Percentiles rank a stretch among this genome's conserved stretches.
phyloP scores from a whole-genome alignment of 2,888 invertebrate species.

The Cactoblastis cactorum region DNA sequence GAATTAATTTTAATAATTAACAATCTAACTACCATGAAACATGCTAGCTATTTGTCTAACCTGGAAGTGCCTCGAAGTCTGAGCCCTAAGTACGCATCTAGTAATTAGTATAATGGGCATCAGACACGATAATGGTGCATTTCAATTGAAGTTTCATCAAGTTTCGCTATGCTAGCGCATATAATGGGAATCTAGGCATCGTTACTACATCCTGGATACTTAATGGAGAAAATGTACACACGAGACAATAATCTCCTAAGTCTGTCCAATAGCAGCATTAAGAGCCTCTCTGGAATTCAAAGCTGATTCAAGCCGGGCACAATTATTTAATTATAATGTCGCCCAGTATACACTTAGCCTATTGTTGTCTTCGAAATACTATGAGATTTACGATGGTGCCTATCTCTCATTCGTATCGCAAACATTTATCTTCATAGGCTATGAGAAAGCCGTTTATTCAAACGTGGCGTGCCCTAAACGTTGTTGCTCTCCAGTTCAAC shows the following conservation, averaged over 20 bases:
- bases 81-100: slow-evolving; percentile 3
- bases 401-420: slow-evolving; percentile 40
- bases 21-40: background rate
- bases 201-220: slow-evolving; percentile 12
- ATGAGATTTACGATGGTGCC: slow-evolving; percentile 49
- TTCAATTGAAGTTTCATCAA: slow-evolving; percentile 11
- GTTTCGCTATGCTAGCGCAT: slow-evolving; percentile 6
- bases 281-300: background rate
- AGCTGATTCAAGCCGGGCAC: slow-evolving; percentile 6
- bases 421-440: slow-evolving; percentile 17
- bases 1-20: background rate
- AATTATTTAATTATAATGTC: slow-evolving; percentile 19
- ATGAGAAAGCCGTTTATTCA: slow-evolving; percentile 16
- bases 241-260: slow-evolving; percentile 9
- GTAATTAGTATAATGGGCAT: slow-evolving; percentile 9
- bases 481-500: background rate
- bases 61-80: background rate
- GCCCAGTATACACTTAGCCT: slow-evolving; percentile 24
- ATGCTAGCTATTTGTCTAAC: background rate
- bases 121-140: slow-evolving; percentile 8
- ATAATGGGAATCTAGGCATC: slow-evolving; percentile 10
- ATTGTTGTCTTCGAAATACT: slow-evolving; percentile 43
- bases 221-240: slow-evolving; percentile 11
- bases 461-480: slow-evolving; percentile 10
- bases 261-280: background rate